Percentiles rank a stretch among this genome's conserved stretches.
Evolutionary conservation across 2,888 invertebrate genomes (phyloP).

Genomic region (Scaptomyza cyrtandrae): DNA sequence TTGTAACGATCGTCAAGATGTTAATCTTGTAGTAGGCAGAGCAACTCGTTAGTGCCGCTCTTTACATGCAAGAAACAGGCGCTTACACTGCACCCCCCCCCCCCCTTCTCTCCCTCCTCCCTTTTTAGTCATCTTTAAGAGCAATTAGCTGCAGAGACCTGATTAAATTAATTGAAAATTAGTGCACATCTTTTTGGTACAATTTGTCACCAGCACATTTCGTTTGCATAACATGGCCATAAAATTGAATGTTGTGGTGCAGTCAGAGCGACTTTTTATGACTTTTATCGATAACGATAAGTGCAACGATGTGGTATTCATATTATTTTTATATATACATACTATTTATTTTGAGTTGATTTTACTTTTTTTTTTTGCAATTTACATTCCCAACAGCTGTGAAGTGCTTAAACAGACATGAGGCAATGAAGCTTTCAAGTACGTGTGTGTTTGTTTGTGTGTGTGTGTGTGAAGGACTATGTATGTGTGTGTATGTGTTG

Average conservation of each 20-base stretch:
- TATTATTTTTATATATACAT: no score
- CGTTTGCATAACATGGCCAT: slow-evolving; percentile 36
- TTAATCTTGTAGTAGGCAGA: slow-evolving; percentile 34
- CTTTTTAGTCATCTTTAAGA: neutral
- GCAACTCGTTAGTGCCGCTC: slow-evolving; percentile 49
- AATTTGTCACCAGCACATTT: slow-evolving; percentile 48
- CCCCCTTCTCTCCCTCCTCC: neutral
- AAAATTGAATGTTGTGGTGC: slow-evolving; percentile 12
- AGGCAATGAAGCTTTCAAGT: slow-evolving; percentile 55
- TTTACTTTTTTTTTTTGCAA: neutral
- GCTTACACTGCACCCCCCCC: neutral
- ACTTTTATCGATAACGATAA: slow-evolving; percentile 59
- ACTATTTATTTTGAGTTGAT: slow-evolving; percentile 1
- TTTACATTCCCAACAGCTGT: slow-evolving; percentile 42
- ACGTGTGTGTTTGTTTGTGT: slow-evolving; percentile 3
- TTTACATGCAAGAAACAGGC: slow-evolving; percentile 36
- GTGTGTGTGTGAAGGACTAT: neutral
- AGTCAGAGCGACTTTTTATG: slow-evolving; percentile 4
- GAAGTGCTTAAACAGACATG: slow-evolving; percentile 63
- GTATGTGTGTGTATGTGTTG: slow-evolving; percentile 1
- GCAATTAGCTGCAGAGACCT: slow-evolving; percentile 31
- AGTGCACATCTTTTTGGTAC: slow-evolving; percentile 29
- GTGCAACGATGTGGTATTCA: slow-evolving; percentile 9
- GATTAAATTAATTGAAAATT: slow-evolving; percentile 44
- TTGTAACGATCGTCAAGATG: slow-evolving; percentile 60